A percentile compares a stretch with the other conserved stretches of the same genome.
Conservation (phyloP, 2,113 vertebrate species). For the Oncorhynchus masou region DNA sequence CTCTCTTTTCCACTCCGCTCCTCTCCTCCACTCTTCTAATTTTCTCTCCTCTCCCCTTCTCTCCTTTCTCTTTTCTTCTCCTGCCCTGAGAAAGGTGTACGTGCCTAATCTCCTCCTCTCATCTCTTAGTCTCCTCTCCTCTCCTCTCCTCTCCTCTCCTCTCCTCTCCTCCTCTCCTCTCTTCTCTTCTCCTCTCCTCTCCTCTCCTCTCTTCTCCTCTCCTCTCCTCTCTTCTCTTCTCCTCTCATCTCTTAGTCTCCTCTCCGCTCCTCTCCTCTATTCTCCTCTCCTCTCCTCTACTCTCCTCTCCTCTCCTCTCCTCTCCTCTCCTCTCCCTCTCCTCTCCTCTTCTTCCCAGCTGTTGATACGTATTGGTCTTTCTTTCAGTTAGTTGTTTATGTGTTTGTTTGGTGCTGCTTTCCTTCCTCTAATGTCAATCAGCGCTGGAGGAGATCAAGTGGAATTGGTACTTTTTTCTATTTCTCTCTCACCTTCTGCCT, state of each 20-base stretch:
- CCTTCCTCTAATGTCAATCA: conserved; percentile 47
- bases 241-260: no score
- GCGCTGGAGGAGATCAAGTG: conserved; percentile 34
- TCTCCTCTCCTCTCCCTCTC: conserved; percentile 28
- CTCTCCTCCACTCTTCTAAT: no score
- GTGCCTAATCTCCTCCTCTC: not conserved
- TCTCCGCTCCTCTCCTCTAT: conserved; percentile 30
- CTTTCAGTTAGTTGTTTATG: conserved; percentile 22
- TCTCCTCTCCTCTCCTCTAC: conserved; percentile 10
- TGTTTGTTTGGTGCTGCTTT: not conserved
- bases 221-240: not conserved
- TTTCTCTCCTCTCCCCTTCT: conserved; percentile 5
- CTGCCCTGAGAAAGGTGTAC: not conserved
- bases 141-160: no score
- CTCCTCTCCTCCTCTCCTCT: no score
- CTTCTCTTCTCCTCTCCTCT: no score
- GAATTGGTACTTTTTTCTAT: conserved; percentile 37
- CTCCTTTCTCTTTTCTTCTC: conserved; percentile 31
- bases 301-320: conserved; percentile 20
- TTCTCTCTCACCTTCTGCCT: not conserved
- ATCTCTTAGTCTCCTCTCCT: no score
- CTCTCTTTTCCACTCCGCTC: conserved; percentile 19
- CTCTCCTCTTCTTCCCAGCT: not conserved
- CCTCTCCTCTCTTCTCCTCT: conserved; percentile 28
- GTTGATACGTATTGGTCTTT: not conserved